Evolutionary conservation across 2,888 invertebrate genomes (phyloP).

Genomic region (Sylvicola cinctus): DNA sequence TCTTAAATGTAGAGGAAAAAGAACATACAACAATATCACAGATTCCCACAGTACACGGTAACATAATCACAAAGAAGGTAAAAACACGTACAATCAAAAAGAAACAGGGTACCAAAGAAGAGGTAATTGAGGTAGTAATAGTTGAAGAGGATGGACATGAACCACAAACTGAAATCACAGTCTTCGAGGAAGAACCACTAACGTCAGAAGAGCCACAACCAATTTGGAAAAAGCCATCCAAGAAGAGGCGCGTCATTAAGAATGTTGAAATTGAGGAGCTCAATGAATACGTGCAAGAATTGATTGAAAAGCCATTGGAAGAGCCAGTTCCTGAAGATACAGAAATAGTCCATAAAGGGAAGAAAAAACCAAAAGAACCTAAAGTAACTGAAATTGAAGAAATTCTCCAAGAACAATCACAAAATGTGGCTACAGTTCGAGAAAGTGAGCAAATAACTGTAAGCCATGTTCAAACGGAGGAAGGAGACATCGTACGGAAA

Average conservation of each 20-base stretch:
- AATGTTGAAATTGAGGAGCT: constrained; percentile 15
- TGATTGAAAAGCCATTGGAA: constrained; percentile 22
- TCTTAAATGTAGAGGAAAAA: too few relatives aligned
- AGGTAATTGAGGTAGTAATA: constrained; percentile 21
- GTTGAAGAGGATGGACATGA: constrained; percentile 20
- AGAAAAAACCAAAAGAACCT: too few relatives aligned
- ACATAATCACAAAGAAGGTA: constrained; percentile 20
- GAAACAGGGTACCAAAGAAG: constrained; percentile 20
- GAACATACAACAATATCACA: too few relatives aligned
- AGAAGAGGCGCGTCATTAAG: constrained; percentile 12
- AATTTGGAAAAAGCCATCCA: constrained; percentile 12
- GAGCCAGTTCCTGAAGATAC: constrained; percentile 26
- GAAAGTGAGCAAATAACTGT: constrained; percentile 12
- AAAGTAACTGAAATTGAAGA: background rate
- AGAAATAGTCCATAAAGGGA: constrained; percentile 14
- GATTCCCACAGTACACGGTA: constrained; percentile 17
- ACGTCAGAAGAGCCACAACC: constrained; percentile 9
- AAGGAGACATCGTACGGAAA: constrained; percentile 19
- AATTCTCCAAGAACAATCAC: background rate
- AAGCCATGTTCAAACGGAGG: constrained; percentile 12
- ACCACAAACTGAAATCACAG: constrained; percentile 25
- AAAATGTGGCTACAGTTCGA: constrained; percentile 13
- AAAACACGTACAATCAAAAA: constrained; percentile 25
- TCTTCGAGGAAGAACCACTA: constrained; percentile 19
- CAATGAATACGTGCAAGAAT: constrained; percentile 19